Percentiles rank a stretch among this genome's conserved stretches.
Evolutionary conservation across 37 sponge, comb jelly and placozoan species (phyloP).

Genomic region (Theonella swinhoei): DNA sequence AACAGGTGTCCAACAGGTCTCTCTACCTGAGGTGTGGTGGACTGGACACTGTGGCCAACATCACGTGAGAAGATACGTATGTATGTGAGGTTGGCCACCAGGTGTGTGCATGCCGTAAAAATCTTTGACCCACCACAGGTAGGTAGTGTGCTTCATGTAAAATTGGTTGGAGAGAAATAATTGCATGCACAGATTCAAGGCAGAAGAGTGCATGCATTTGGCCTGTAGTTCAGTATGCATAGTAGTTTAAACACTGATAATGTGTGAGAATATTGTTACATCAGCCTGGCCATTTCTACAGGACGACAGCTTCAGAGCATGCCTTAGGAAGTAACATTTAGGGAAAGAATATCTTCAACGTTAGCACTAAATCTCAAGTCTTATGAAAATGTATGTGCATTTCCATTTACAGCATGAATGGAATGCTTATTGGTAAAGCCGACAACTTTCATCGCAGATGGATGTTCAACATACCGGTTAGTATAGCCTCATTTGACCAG

Average conservation of each 20-base stretch:
- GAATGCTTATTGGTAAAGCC: slow-evolving; percentile 22
- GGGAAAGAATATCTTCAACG: no score
- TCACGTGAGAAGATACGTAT: slow-evolving; percentile 62
- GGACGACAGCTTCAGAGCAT: background rate
- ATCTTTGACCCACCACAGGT: no score
- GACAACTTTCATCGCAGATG: slow-evolving; percentile 58
- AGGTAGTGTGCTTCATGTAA: no score
- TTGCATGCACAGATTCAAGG: no score
- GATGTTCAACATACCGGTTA: slow-evolving; percentile 73
- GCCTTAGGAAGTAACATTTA: background rate
- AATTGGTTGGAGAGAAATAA: no score
- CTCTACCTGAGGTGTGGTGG: slow-evolving; percentile 79
- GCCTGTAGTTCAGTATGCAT: no score
- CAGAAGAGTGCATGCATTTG: no score
- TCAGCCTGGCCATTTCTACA: background rate
- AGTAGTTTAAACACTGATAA: background rate
- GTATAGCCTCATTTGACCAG: slow-evolving; percentile 3
- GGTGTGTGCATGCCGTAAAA: no score
- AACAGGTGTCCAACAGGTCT: background rate
- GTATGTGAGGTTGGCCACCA: background rate
- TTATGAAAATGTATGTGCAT: no score
- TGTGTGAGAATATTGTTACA: no score
- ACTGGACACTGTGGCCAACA: slow-evolving; percentile 77
- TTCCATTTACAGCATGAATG: slow-evolving; percentile 57
- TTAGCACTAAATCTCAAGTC: no score